Evolutionary conservation across 2,797 vertebrate species (phyloP).

Genomic region (Podargus strigoides): DNA sequence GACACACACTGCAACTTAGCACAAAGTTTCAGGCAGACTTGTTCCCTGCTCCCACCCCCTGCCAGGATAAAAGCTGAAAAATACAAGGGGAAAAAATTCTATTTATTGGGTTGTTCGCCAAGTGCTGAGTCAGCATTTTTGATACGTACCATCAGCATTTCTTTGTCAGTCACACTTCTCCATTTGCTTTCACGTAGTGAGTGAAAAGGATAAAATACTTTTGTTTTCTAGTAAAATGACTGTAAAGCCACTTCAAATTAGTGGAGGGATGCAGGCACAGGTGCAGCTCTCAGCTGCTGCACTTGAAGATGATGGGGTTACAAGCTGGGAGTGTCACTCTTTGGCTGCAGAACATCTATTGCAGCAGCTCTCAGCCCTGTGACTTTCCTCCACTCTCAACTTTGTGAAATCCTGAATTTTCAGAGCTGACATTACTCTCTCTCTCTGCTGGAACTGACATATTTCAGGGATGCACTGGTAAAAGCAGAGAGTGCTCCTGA

Average conservation of each 20-base stretch:
- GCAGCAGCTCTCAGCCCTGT: background rate
- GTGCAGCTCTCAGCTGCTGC: constrained; percentile 36
- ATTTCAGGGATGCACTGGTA: background rate
- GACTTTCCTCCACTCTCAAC: background rate
- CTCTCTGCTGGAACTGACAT: background rate
- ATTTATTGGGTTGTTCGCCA: background rate
- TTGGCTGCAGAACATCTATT: background rate
- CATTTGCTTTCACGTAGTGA: background rate
- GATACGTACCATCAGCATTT: background rate
- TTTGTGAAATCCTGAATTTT: background rate
- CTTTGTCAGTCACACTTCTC: constrained; percentile 24
- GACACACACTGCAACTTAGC: background rate
- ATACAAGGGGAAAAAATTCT: background rate
- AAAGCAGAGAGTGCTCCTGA: background rate
- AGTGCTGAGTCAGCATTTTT: constrained; percentile 4
- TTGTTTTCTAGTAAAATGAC: background rate
- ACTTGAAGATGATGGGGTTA: background rate
- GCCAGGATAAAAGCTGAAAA: background rate
- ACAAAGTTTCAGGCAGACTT: background rate
- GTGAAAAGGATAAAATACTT: constrained; percentile 31
- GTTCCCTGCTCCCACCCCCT: background rate
- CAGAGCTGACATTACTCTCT: background rate
- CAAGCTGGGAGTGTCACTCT: background rate
- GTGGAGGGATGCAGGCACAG: background rate
- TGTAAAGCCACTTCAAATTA: constrained; percentile 46